A percentile compares a stretch with the other conserved stretches of the same genome.
phyloP scores from a whole-genome alignment of 2,888 invertebrate species.

The Anodontia alba region DNA sequence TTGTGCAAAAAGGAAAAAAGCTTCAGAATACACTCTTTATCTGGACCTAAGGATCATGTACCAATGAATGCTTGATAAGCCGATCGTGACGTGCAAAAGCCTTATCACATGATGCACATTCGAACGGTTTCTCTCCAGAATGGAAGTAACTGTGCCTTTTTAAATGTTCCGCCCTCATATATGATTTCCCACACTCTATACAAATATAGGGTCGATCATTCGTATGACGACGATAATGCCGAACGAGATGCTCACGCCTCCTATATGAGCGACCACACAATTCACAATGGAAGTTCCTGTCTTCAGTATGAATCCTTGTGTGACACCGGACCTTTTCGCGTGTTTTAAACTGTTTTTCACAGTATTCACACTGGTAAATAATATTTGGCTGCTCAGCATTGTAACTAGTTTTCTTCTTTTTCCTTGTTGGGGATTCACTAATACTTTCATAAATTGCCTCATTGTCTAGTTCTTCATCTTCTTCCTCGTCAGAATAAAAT shows the following conservation, averaged over 20 bases:
- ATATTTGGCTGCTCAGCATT: conserved; percentile 44
- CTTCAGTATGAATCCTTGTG: conserved; percentile 61
- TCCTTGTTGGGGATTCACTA: conserved; percentile 24
- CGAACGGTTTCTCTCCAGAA: conserved; percentile 64
- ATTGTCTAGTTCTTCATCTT: conserved; percentile 1
- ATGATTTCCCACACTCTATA: conserved; percentile 60
- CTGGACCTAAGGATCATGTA: conserved; percentile 58
- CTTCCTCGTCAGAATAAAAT: conserved; percentile 35
- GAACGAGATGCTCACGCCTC: conserved; percentile 64
- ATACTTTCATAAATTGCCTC: conserved; percentile 35
- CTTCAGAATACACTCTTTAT: too few species aligned
- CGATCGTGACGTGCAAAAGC: conserved; percentile 64
- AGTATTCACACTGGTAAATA: conserved; percentile 61
- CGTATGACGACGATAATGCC: conserved; percentile 64
- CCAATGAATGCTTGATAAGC: conserved; percentile 64
- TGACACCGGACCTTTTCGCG: conserved; percentile 52
- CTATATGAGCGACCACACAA: conserved; percentile 63
- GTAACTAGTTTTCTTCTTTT: conserved; percentile 34
- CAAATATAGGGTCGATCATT: conserved; percentile 63
- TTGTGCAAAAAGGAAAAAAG: too few species aligned
- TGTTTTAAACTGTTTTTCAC: conserved; percentile 62
- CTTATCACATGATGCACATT: conserved; percentile 62
- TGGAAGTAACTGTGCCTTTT: conserved; percentile 67
- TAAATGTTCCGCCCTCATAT: conserved; percentile 67
- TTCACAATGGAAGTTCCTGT: conserved; percentile 62